A percentile compares a stretch with the other conserved stretches of the same genome.
phyloP scores from a whole-genome alignment of 2,797 vertebrate genomes.

The Propithecus perrieri region DNA sequence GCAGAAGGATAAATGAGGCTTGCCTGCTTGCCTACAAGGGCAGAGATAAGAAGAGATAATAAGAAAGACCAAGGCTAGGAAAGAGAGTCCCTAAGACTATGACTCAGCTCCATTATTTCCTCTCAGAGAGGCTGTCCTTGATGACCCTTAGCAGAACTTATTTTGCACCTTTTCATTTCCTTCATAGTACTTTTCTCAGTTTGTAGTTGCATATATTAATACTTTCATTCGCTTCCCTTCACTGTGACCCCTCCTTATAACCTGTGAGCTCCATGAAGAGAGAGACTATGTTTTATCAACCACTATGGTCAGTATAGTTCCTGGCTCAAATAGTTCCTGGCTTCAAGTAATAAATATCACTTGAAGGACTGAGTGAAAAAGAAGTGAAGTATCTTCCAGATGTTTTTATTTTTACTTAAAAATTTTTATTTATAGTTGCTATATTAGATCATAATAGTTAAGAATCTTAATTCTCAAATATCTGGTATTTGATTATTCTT shows the following conservation, averaged over 20 bases:
- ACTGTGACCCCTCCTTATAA: not conserved
- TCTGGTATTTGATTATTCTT: not conserved
- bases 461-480: constrained; percentile 49
- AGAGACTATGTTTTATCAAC: not conserved
- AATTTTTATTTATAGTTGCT: constrained; percentile 23
- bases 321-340: not conserved
- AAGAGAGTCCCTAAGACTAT: not conserved
- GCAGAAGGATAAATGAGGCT: not conserved
- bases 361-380: not conserved
- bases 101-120: not conserved
- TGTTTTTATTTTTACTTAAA: constrained; percentile 51
- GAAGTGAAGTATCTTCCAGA: not conserved
- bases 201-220: not conserved
- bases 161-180: not conserved
- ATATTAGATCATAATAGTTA: not conserved
- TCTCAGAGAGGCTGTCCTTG: not conserved
- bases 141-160: not conserved
- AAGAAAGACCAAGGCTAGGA: not conserved
- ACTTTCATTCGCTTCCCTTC: not conserved
- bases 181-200: not conserved
- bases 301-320: not conserved
- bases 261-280: not conserved
- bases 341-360: not conserved
- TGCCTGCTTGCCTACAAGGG: not conserved
- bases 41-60: not conserved